Base-by-base conservation (phyloP, 2,888 invertebrate genomes). In the Zootermopsis nevadensis region DNA sequence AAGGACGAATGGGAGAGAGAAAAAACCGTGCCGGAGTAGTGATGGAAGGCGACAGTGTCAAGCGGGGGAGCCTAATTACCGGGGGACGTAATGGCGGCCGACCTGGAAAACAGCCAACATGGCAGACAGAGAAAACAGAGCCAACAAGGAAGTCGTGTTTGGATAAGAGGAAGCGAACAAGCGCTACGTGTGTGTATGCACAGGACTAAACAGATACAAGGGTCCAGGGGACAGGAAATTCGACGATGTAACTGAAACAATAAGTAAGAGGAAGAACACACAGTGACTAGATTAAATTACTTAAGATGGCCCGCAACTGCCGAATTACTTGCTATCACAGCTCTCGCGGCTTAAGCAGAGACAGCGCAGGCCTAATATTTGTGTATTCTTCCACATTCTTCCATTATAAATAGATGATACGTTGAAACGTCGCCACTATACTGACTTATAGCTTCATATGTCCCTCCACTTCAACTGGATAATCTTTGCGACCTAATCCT, bases 1-100 rank as follows among this genome's bases (percentile, higher is more conserved):
- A 74, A 30, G 55, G 82, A 60, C 1, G 77, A 55, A 35, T 30
- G 55, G 82, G 76, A 38, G 22, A 60, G 55, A 79, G 33, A 72
- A 69, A 74, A 74, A 30, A 38, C 30, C 53, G 79, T 27, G 79
- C 55, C n/a, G 30, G 55, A 55, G 60, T 66, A 66, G 85, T 83
- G 85, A 85, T 82, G 83, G 83, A 83, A 82, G 79, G 82, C 84
- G 82, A 85, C 85, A 85, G 82, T 83, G 83, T 83, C 85, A 85
- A 82, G 82, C 83, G 82, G 79, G 83, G 77, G 80, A 84, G 84
- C 80, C 84, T 84, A 84, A 84, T 84, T 84, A 84, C 84, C 83
- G 77, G 82, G 85, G 84, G 77, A 66, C 48, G 83, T 82, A 83
- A 82, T 82, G 76, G 79, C 60, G 69, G 82, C 84, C 82, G 74